Evolutionary conservation across 1,140 invertebrate genomes (phyloP), one percentile per base, ranked within the genome.

Genomic region (Eumaeus atala): DNA sequence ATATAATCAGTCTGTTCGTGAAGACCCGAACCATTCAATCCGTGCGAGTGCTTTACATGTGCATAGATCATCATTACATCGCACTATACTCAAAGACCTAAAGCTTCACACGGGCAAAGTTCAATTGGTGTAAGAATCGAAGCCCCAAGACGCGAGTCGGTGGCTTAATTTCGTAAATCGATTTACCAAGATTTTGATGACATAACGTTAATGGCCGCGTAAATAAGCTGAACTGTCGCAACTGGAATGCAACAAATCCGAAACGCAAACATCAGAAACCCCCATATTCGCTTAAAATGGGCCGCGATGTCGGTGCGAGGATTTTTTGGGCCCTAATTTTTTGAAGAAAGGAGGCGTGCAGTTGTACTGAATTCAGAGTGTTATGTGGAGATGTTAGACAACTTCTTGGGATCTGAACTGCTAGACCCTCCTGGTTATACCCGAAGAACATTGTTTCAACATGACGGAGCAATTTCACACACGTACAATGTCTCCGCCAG

Each of bases 51-150:
- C n/a, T n/a, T n/a, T n/a, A n/a, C n/a, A n/a, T n/a, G n/a, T n/a
- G n/a, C n/a, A n/a, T n/a, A n/a, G n/a, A n/a, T 52, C 51, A 49
- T 54, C 51, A 38, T n/a, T 58, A 54, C 14, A 17, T 34, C 51
- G 47, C 21, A 54, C 38, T 56, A 17, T 56, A 11, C 35, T 21
- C 14, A 49, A 56, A 16, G 47, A 49, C n/a, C 35, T 56, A 40
- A 16, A 56, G 28, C 33, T 54, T 16, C 51, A 52, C 51, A 36
- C 37, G 14, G 40, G 40, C 12, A 52, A 52, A 52, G 40, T 52
- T 21, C 51, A 52, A 52, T 21, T 52, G 38, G 38, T 52, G 16
- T 38, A 52, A 18, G 17, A 28, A 28, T 28, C 6, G 6, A 28
- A 28, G 6, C 21, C 21, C 21, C 21, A 28, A 6, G 21, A 28